These are phyloP conservation scores for Serripes groenlandicus DNA, from an alignment of 2,888 invertebrate genomes.

Conservation along the genomic window DNA sequence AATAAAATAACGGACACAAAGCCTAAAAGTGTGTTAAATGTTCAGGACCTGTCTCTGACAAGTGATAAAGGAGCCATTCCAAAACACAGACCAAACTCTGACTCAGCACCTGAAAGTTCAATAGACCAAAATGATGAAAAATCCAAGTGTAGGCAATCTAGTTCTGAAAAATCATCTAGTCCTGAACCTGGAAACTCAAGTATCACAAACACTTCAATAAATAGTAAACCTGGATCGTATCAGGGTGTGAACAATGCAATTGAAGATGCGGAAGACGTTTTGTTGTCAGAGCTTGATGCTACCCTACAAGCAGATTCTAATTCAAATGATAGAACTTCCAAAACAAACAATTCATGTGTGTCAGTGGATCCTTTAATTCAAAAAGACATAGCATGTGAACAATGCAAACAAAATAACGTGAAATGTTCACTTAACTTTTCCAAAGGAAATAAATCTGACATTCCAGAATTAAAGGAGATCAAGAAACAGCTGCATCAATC, in stretches of 20 bases:
- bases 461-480: slow-evolving; percentile 63
- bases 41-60: neutral
- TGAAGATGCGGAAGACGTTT: slow-evolving; percentile 74
- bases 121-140: neutral
- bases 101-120: neutral
- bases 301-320: slow-evolving; percentile 46
- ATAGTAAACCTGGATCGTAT: neutral
- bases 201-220: neutral
- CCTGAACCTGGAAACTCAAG: neutral
- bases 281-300: slow-evolving; percentile 79
- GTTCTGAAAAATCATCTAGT: neutral
- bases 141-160: neutral
- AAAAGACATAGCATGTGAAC: slow-evolving; percentile 51
- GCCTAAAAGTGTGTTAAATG: neutral
- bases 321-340: neutral
- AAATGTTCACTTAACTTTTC: slow-evolving; percentile 39
- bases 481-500: slow-evolving; percentile 72
- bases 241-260: neutral
- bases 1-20: neutral
- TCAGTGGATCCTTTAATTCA: neutral
- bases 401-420: slow-evolving; percentile 55
- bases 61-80: slow-evolving; percentile 35
- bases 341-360: neutral
- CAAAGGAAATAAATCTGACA: slow-evolving; percentile 31
- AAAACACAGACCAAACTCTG: slow-evolving; percentile 11